Base-by-base conservation (phyloP, 2,113 vertebrate species). In the Myotis brandtii region DNA sequence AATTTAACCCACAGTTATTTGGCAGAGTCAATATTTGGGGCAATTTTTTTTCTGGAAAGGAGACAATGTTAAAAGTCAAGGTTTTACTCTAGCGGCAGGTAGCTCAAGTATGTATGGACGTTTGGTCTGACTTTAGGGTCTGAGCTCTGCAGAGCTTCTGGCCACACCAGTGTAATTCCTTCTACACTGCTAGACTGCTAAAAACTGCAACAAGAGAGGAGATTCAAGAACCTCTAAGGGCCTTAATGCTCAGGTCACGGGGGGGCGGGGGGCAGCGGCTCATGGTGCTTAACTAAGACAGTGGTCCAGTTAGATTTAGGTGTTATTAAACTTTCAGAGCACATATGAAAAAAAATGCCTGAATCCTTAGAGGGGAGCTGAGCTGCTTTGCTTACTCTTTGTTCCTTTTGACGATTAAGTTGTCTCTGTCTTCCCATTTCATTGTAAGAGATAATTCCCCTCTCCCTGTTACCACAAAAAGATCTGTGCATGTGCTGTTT, bases 401-500 rank as follows among this genome's bases (percentile, higher is more conserved):
- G 56, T 43, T 95, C 67, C 37, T 80, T 76, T 80, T 32, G 70
- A 64, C 93, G 83, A 93, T 96, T 84, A 86, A 88, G 50, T 46
- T 92, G 30, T 94, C 25, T 37, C 86, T 14, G 27, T 95, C 69
- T 92, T 95, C 62, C 27, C 56, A 96, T 86, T 40, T 50, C 75
- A 84, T 25, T 84, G 73, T 73, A 94, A 89, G 20, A 96, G 93
- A 96, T 95, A 81, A 91, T 89, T 66, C 70, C 80, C 66, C 50
- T 75, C 85, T 96, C 70, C 17, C 30, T 21, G 66, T 72, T 94
- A 76, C 77, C 34, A 66, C 64, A 94, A 66, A 73, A 94, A 11
- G 64, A 94, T 90, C 64, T 83, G 34, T 83, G 95, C 86, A 95
- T 23, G 4, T 97, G 97, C 95, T 97, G 77, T 95, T 97, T 75